Evolutionary conservation across 1,140 invertebrate species (phyloP), one percentile per base, ranked within the genome.

Genomic region (Drosophila repletoides): DNA sequence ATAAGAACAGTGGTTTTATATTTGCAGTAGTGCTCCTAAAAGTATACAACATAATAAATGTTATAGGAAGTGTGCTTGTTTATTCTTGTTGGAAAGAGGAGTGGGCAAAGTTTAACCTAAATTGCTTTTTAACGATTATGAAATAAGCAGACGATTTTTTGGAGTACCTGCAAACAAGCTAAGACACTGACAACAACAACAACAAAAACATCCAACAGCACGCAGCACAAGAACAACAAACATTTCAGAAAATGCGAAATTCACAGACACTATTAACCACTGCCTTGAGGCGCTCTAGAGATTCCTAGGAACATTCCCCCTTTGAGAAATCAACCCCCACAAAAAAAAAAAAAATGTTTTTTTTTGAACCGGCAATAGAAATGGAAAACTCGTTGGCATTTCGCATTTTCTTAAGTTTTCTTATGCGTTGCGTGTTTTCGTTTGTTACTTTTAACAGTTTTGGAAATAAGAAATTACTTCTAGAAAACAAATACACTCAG

Each of bases 21-120:
- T 14, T 9, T 15, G 3, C 10, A 6, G 10, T 12, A 22, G 1
- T 22, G 60, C 33, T n/a, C 49, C 12, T 3, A 31, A 67, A 63
- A 49, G 58, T 72, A 59, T 67, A 53, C 36, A 29, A 53, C 33
- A 21, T 3, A 19, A 4, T 22, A n/a, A 17, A 29, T 48, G 26
- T 28, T 14, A 53, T 31, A 21, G 28, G 5, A 26, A 19, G 48
- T 52, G 46, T 36, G 31, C 3, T 24, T 52, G 26, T 36, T 12
- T 9, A 21, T 28, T 10, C 5, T 38, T 41, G 24, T 12, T 55
- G 33, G 22, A 63, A 56, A 34, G 60, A n/a, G n/a, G n/a, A n/a
- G n/a, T n/a, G n/a, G n/a, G n/a, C n/a, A n/a, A n/a, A n/a, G 46
- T 45, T 72, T 86, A 80, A 84, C 81, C 80, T 84, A 76, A 75